Evolutionary conservation across 2,113 vertebrate species (phyloP).

Genomic region (Sarotherodon lohbergeri): DNA sequence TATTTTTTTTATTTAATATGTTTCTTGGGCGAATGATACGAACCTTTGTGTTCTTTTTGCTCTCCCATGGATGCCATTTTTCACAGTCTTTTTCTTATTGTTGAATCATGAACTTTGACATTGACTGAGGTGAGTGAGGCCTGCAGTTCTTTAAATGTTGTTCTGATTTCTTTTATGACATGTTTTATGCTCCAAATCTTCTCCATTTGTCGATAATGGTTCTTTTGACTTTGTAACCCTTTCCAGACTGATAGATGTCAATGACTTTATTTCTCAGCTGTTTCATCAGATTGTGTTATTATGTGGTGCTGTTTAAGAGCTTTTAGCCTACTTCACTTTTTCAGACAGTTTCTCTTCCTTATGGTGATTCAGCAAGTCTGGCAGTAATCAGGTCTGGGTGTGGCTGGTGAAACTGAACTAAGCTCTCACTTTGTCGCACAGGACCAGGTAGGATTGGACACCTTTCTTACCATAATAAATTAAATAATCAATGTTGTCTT

Average conservation of each 20-base stretch:
- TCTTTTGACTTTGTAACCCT: not conserved
- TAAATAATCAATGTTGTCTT: not conserved
- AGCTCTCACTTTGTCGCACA: accelerated
- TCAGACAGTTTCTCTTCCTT: not conserved
- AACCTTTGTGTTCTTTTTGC: not conserved
- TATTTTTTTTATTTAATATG: not conserved
- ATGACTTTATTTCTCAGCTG: not conserved
- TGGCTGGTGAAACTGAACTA: not conserved
- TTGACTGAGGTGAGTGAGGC: not conserved
- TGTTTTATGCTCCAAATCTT: not conserved
- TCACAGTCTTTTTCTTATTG: not conserved
- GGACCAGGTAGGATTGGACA: accelerated
- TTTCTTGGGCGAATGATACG: accelerated
- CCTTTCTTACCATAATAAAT: not conserved
- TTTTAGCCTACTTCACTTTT: not conserved
- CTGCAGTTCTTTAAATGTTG: not conserved
- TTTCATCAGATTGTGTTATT: not conserved
- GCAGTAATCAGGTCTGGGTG: not conserved
- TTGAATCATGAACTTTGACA: accelerated
- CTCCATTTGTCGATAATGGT: not conserved
- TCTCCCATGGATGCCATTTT: not conserved
- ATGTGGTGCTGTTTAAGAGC: not conserved
- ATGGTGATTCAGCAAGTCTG: accelerated
- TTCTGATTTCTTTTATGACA: accelerated
- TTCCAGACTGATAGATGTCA: accelerated